Base-by-base conservation (phyloP, 2,888 invertebrate species). In the Nomada fabriciana region DNA sequence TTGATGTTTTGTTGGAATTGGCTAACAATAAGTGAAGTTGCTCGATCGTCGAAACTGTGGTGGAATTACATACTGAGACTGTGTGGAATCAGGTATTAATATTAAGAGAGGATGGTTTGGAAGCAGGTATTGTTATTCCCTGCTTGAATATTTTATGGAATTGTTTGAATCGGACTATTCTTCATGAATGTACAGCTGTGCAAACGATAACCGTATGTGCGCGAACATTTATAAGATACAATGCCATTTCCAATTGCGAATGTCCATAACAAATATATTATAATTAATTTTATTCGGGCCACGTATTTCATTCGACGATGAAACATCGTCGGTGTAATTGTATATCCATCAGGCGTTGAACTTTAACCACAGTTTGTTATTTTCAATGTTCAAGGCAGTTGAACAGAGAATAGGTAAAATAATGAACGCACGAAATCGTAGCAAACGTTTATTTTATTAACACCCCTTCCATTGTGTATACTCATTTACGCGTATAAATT, bases 321-420 rank as follows among this genome's bases (percentile, higher is more conserved):
- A 71, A 71, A 65, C n/a, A 65, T 73, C 29, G 47, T 73, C 55
- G 73, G 25, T 43, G 42, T 65, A 36, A 65, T 65, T 20, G 57
- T 20, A 57, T 20, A 50, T 13, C 47, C 13, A 36, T 36, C 36
- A 36, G 11, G 65, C 25, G 64, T 73, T 55, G 64, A n/a, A 11
- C 11, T 73, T 73, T 43, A 65, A 65, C 55, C 42, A 20, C 61
- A 50, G 20, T 29, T 29, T 55, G 47, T n/a, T 47, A 36, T 73
- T 67, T 65, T 23, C 29, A 20, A 57, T 57, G 25, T 25, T 53
- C 20, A 25, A 55, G 25, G 15, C 23, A 42, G 36, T 13, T 52
- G 23, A n/a, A 61, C 36, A 55, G 42, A 15, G 64, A 55, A 64
- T 64, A 64, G 36, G 36, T 53, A n/a, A 53, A 55, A 72, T 43